Percentiles rank a stretch among this genome's conserved stretches.
These are phyloP conservation scores for Sarcoramphus papa DNA, from an alignment of 2,797 vertebrate genomes.

Conservation along the genomic window DNA sequence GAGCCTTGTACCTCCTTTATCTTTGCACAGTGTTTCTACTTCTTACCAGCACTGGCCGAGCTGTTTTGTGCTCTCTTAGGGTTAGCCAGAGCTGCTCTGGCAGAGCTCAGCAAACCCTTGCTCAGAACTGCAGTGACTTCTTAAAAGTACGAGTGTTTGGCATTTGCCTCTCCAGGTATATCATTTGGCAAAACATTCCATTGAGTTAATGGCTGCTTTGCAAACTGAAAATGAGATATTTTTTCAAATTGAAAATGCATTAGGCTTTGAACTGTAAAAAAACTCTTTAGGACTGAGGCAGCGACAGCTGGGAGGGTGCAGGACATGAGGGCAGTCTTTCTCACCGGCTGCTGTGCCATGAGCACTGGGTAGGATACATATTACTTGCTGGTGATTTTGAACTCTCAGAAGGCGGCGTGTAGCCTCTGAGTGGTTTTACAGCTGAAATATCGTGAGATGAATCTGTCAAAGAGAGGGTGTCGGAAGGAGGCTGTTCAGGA, in stretches of 20 bases:
- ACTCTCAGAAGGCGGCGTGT: not conserved
- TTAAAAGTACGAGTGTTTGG: not conserved
- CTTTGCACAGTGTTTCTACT: not conserved
- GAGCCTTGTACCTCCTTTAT: not conserved
- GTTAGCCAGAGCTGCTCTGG: not conserved
- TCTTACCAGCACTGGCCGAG: not conserved
- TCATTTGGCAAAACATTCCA: not conserved
- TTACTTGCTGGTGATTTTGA: accelerated
- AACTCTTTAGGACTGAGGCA: not conserved
- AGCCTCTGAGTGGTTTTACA: not conserved
- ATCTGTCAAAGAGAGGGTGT: not conserved
- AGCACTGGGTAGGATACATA: not conserved
- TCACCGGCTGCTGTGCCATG: not conserved
- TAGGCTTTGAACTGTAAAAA: not conserved
- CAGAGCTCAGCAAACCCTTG: not conserved
- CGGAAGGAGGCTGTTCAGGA: not conserved
- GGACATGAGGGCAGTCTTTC: not conserved
- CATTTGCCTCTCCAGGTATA: not conserved
- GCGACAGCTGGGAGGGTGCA: not conserved
- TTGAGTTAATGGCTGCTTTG: not conserved
- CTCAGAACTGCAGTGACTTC: not conserved
- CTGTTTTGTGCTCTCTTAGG: not conserved
- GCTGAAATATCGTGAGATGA: not conserved
- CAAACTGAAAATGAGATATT: not conserved
- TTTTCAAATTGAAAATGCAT: not conserved